A percentile compares a stretch with the other conserved stretches of the same genome.
phyloP scores from a whole-genome alignment of 2,113 vertebrate genomes.

The Phalacrocorax brasilianus region DNA sequence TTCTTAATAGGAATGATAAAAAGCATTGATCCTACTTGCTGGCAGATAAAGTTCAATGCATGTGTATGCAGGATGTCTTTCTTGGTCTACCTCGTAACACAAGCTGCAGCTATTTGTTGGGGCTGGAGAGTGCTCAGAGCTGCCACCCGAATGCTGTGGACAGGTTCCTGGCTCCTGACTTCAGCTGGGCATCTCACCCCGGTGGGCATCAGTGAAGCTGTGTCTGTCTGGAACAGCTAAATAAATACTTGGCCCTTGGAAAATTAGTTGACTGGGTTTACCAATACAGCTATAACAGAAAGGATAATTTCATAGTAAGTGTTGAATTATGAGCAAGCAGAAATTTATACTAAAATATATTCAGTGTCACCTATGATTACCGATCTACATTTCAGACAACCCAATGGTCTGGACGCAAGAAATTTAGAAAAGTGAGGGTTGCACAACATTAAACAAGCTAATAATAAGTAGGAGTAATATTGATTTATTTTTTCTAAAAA shows the following conservation, averaged over 20 bases:
- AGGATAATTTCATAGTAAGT: not conserved
- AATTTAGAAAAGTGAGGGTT: not conserved
- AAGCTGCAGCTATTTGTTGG: not conserved
- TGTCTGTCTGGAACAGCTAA: not conserved
- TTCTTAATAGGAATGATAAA: not conserved
- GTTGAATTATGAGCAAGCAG: not conserved
- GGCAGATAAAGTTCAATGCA: not conserved
- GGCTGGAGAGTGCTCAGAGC: not conserved
- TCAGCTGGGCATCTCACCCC: not conserved
- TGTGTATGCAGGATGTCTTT: not conserved
- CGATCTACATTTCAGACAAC: not conserved
- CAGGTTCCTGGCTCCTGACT: not conserved
- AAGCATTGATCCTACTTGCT: not conserved
- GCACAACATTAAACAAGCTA: not conserved
- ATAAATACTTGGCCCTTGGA: not conserved
- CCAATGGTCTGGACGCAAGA: not conserved
- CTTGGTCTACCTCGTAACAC: not conserved
- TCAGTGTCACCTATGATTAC: not conserved
- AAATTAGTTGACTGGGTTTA: not conserved
- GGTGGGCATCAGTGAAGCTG: not conserved
- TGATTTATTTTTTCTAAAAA: not conserved
- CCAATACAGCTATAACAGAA: not conserved
- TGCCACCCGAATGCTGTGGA: rapidly evolving
- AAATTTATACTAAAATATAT: not conserved
- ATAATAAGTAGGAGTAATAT: not conserved